Evolutionary conservation across 2,888 invertebrate species (phyloP).

Genomic region (Chrysomela aeneicollis): DNA sequence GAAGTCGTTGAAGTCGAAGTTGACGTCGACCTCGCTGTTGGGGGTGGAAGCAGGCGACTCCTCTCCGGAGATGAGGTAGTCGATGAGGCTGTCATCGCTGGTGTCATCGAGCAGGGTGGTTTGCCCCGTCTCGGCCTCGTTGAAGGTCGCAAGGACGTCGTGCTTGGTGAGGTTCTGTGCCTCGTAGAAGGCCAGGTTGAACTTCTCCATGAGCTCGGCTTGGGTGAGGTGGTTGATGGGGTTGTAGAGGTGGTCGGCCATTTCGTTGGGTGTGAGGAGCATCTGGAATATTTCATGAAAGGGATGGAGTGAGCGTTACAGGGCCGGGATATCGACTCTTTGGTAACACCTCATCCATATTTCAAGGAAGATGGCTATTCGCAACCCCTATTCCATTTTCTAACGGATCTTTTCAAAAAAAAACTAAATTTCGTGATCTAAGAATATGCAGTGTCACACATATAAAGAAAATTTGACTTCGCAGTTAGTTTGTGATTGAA

Average conservation of each 20-base stretch:
- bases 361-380: no score
- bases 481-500: no score
- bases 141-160: slow-evolving; percentile 51
- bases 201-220: slow-evolving; percentile 59
- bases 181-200: slow-evolving; percentile 60
- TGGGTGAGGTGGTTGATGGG: slow-evolving; percentile 52
- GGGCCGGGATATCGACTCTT: no score
- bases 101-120: slow-evolving; percentile 28
- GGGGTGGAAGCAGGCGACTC: slow-evolving; percentile 38
- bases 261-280: slow-evolving; percentile 42
- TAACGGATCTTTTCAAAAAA: no score
- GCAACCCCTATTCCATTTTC: no score
- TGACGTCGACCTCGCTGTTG: slow-evolving; percentile 41
- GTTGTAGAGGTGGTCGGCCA: slow-evolving; percentile 47
- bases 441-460: no score
- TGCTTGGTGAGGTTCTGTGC: slow-evolving; percentile 53
- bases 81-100: slow-evolving; percentile 38
- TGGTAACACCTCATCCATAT: no score
- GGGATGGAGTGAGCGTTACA: no score
- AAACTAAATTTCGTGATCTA: no score
- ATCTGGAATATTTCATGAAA: slow-evolving; percentile 43
- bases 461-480: no score
- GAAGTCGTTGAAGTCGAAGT: slow-evolving; percentile 57
- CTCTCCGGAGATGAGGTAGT: slow-evolving; percentile 46
- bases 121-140: slow-evolving; percentile 39